Conservation (phyloP, 1,140 invertebrate species). For the Melipona quadrifasciata region DNA sequence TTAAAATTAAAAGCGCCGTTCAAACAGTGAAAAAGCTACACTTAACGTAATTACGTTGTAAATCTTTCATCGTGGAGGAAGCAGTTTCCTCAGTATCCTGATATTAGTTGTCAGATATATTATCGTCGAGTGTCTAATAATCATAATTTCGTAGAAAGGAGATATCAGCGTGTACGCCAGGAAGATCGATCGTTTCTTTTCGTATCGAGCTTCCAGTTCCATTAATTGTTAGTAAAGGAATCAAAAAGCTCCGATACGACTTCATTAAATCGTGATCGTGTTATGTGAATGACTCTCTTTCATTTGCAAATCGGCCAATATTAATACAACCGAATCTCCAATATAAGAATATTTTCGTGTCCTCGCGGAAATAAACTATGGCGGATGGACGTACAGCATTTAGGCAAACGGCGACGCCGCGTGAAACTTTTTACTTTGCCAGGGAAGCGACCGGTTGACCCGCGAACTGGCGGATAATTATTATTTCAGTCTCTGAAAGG, state of each 20-base stretch:
- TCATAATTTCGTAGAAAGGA: not conserved
- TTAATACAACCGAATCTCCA: no score
- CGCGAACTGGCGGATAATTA: constrained; percentile 22
- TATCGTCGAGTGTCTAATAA: not conserved
- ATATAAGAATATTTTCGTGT: not conserved
- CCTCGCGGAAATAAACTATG: not conserved
- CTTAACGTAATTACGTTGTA: not conserved
- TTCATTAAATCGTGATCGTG: no score
- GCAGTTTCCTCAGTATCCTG: not conserved
- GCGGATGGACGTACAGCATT: not conserved
- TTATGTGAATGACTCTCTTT: no score
- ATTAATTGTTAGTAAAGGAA: not conserved
- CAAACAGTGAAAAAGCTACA: not conserved
- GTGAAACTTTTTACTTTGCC: constrained; percentile 9
- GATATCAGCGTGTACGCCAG: no score
- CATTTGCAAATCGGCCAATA: no score
- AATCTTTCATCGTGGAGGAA: not conserved
- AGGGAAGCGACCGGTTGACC: not conserved
- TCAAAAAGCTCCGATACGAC: no score
- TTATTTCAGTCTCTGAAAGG: constrained; percentile 25
- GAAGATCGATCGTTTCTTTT: constrained; percentile 12
- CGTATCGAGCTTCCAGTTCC: not conserved
- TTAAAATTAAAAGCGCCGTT: constrained; percentile 12
- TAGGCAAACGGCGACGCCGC: no score
- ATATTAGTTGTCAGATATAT: not conserved